A percentile compares a stretch with the other conserved stretches of the same genome.
Evolutionary conservation across 2,888 invertebrate genomes (phyloP).

Genomic region (Mamestra brassicae): DNA sequence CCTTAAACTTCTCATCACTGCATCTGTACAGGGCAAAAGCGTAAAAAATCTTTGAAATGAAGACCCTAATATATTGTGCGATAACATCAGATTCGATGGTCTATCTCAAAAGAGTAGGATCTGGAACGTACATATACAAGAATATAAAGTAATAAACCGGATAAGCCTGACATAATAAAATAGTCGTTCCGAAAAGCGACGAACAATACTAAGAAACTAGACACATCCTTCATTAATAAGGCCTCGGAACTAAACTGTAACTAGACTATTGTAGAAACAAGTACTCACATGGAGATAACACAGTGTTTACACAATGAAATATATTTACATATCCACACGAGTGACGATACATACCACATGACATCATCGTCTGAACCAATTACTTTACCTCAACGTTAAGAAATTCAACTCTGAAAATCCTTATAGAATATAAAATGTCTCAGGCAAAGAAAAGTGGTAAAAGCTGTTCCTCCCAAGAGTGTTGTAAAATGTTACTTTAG

Average conservation of each 20-base stretch:
- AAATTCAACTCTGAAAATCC: conserved; percentile 36
- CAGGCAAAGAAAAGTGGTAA: conserved; percentile 34
- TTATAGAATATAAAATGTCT: conserved; percentile 36
- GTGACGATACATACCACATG: conserved; percentile 63
- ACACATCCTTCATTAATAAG: conserved; percentile 28
- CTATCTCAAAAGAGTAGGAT: neutral
- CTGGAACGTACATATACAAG: neutral
- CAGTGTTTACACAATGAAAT: conserved; percentile 62
- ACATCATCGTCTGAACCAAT: conserved; percentile 54
- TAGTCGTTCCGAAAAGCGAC: neutral
- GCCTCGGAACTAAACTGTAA: conserved; percentile 33
- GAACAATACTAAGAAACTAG: conserved; percentile 17
- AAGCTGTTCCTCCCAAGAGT: conserved; percentile 44
- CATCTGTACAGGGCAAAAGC: neutral
- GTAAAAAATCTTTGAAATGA: neutral
- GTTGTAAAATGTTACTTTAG: conserved; percentile 34
- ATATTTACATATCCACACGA: conserved; percentile 64
- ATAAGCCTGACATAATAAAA: neutral
- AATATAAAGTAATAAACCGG: neutral
- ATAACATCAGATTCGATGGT: neutral
- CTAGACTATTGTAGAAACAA: conserved; percentile 45
- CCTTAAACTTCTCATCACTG: neutral
- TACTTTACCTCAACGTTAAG: conserved; percentile 26
- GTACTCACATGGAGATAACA: conserved; percentile 52
- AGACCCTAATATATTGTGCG: too few species aligned